These are phyloP conservation scores for Epinotia demarniana DNA, from an alignment of 2,888 invertebrate genomes.

Conservation along the genomic window DNA sequence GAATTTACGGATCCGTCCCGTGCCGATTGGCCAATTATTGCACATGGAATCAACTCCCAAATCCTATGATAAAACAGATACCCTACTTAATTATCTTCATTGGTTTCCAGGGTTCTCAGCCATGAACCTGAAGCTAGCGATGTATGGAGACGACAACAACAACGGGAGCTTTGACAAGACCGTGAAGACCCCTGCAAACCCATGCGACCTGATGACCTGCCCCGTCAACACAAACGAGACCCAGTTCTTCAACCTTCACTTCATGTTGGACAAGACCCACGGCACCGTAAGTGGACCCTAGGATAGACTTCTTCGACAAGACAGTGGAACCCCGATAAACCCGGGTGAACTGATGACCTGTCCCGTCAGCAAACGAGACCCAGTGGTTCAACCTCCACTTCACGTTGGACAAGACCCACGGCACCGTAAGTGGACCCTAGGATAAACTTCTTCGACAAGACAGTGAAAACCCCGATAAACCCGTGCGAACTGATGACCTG, in stretches of 20 bases:
- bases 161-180: constrained; percentile 55
- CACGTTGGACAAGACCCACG: constrained; percentile 55
- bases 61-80: too few species aligned
- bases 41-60: too few species aligned
- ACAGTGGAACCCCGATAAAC: too few species aligned
- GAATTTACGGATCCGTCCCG: too few species aligned
- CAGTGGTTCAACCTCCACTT: constrained; percentile 63
- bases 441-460: too few species aligned
- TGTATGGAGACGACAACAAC: constrained; percentile 60
- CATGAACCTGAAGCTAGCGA: constrained; percentile 57
- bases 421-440: constrained; percentile 55
- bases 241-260: constrained; percentile 61
- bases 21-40: too few species aligned
- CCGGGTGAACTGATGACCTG: constrained; percentile 44
- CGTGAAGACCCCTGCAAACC: constrained; percentile 55
- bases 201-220: constrained; percentile 60
- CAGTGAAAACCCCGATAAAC: not conserved
- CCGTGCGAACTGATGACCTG: constrained; percentile 46
- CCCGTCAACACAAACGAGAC: constrained; percentile 60
- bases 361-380: constrained; percentile 51
- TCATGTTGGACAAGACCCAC: constrained; percentile 58
- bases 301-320: not conserved
- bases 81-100: not conserved
- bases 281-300: constrained; percentile 55
- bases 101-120: constrained; percentile 62